These are phyloP conservation scores for Nephotettix cincticeps DNA, from an alignment of 1,140 invertebrate species.

Conservation along the genomic window DNA sequence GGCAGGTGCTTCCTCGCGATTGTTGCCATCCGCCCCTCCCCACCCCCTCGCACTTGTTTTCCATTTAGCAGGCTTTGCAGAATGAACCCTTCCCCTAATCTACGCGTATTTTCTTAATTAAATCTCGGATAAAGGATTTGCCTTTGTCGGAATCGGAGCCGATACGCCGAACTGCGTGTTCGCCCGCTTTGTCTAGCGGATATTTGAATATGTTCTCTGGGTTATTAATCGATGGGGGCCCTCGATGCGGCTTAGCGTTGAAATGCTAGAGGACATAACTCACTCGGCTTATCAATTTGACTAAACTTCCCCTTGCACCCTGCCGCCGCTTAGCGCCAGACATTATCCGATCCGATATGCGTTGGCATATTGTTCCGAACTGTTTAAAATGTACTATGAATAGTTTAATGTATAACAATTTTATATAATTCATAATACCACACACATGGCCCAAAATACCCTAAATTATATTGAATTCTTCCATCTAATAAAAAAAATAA, in stretches of 20 bases:
- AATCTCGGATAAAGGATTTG: slow-evolving; percentile 6
- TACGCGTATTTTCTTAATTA: slow-evolving; percentile 12
- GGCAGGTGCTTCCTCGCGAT: slow-evolving; percentile 22
- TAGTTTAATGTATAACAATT: no score
- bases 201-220: slow-evolving; percentile 9
- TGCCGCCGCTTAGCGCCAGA: no score
- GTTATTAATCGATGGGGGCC: background rate
- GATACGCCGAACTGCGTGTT: background rate
- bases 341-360: no score
- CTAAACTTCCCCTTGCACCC: no score
- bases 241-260: background rate
- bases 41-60: background rate
- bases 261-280: background rate
- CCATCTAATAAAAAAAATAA: no score
- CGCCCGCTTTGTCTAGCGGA: background rate
- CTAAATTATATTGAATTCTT: no score
- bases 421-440: no score
- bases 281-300: background rate
- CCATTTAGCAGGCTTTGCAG: slow-evolving; percentile 12
- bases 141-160: background rate
- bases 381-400: no score
- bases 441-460: no score
- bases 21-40: background rate
- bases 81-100: background rate
- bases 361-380: no score